Conservation (phyloP, 2,888 invertebrate species). For the Quadroppia sp. region DNA sequence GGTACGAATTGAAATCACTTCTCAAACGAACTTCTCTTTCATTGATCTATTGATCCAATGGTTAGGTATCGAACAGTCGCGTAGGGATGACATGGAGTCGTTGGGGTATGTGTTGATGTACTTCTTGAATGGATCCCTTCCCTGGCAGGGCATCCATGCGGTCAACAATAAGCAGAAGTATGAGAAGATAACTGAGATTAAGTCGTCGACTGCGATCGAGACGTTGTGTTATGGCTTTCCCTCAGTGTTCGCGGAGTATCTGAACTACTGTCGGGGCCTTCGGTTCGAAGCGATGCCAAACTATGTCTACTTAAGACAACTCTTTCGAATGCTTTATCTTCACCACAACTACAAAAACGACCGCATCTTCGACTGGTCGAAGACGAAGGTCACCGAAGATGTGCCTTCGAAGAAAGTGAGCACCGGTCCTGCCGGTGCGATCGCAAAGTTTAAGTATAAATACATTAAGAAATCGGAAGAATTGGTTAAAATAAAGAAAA, state of each 20-base stretch:
- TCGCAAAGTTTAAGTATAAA: too few species aligned
- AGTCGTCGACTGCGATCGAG: conserved; percentile 98
- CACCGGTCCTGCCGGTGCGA: conserved; percentile 42
- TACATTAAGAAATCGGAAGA: too few species aligned
- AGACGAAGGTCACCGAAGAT: conserved; percentile 47
- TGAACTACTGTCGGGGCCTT: conserved; percentile 97
- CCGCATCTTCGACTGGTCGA: conserved; percentile 98
- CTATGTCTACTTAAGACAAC: conserved; percentile 98
- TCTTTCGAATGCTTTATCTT: conserved; percentile 98
- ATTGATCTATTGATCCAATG: conserved; percentile 7
- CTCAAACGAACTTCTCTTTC: background rate
- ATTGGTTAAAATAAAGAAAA: too few species aligned
- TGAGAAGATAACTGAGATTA: conserved; percentile 98
- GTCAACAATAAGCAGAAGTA: conserved; percentile 99
- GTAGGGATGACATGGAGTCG: conserved; percentile 99
- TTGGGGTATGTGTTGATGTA: conserved; percentile 99
- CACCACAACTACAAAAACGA: conserved; percentile 99
- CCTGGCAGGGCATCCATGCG: conserved; percentile 96
- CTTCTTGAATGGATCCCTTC: conserved; percentile 73
- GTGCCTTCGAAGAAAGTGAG: conserved; percentile 46
- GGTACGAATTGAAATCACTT: conserved; percentile 62
- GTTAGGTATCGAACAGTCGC: conserved; percentile 92
- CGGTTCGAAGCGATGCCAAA: conserved; percentile 98
- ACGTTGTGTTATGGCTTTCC: conserved; percentile 97
- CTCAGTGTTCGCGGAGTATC: conserved; percentile 99